Evolutionary conservation across 2,113 vertebrate genomes (phyloP).

Genomic region (Sinosuthora webbiana): DNA sequence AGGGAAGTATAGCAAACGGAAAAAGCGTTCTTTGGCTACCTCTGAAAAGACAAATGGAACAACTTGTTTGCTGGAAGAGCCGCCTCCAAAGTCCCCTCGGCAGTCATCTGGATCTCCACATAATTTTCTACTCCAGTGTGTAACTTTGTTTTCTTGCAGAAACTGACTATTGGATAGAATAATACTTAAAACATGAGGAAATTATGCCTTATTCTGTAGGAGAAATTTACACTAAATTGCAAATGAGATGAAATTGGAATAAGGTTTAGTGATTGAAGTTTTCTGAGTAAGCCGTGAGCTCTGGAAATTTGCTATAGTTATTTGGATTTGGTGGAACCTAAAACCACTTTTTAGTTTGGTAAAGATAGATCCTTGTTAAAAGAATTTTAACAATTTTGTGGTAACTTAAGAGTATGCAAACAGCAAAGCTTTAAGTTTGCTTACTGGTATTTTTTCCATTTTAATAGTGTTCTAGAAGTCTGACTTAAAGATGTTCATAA

Average conservation of each 20-base stretch:
- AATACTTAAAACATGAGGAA: not conserved
- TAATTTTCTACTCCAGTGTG: slow-evolving; percentile 70
- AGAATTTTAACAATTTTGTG: not conserved
- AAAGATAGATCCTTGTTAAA: not conserved
- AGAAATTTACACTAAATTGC: not conserved
- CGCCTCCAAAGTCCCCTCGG: slow-evolving; percentile 72
- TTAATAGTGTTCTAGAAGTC: not conserved
- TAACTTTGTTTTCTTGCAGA: slow-evolving; percentile 18
- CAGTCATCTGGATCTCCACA: slow-evolving; percentile 62
- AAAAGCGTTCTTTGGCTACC: slow-evolving; percentile 54
- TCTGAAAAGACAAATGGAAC: slow-evolving; percentile 55
- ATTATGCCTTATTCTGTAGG: not conserved
- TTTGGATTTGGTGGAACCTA: not conserved
- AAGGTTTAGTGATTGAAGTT: not conserved
- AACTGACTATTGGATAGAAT: not conserved
- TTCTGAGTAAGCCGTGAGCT: not conserved
- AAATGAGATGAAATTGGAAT: not conserved
- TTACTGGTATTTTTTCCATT: not conserved
- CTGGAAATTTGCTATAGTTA: not conserved
- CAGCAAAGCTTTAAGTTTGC: not conserved
- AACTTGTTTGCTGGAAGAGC: slow-evolving; percentile 70
- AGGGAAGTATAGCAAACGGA: slow-evolving; percentile 62
- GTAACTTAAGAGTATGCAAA: not conserved
- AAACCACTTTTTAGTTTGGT: not conserved
- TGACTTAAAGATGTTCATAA: not conserved